A percentile compares a stretch with the other conserved stretches of the same genome.
These are phyloP conservation scores for Anadara kagoshimensis DNA, from an alignment of 1,140 invertebrate species.

Conservation along the genomic window DNA sequence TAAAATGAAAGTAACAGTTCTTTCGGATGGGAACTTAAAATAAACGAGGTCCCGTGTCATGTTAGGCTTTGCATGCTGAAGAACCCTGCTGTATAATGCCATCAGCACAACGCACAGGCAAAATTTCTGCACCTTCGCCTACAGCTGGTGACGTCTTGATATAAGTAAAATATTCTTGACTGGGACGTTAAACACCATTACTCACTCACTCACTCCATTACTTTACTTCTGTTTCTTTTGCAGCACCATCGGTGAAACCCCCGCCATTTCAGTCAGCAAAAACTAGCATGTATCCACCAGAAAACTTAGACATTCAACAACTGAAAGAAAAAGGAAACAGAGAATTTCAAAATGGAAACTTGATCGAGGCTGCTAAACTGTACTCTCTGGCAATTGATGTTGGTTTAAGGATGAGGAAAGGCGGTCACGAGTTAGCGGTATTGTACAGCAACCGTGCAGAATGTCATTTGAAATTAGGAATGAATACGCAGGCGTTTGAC, in stretches of 20 bases:
- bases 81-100: too few species aligned
- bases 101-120: too few species aligned
- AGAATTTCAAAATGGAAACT: conserved; percentile 84
- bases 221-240: too few species aligned
- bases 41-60: too few species aligned
- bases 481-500: conserved; percentile 82
- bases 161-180: too few species aligned
- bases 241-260: neutral
- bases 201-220: too few species aligned
- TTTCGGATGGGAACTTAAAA: too few species aligned
- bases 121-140: too few species aligned
- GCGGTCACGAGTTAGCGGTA: conserved; percentile 82
- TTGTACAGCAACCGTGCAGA: conserved; percentile 93
- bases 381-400: conserved; percentile 86
- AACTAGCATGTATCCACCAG: neutral
- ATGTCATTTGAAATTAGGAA: conserved; percentile 85
- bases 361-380: conserved; percentile 83
- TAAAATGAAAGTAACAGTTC: too few species aligned
- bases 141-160: too few species aligned
- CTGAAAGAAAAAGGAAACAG: conserved; percentile 82
- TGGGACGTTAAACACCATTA: too few species aligned
- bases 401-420: neutral
- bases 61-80: too few species aligned
- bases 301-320: conserved; percentile 30
- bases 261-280: neutral